Base-by-base conservation (phyloP, 2,888 invertebrate species). In the Tipula vernalis region DNA sequence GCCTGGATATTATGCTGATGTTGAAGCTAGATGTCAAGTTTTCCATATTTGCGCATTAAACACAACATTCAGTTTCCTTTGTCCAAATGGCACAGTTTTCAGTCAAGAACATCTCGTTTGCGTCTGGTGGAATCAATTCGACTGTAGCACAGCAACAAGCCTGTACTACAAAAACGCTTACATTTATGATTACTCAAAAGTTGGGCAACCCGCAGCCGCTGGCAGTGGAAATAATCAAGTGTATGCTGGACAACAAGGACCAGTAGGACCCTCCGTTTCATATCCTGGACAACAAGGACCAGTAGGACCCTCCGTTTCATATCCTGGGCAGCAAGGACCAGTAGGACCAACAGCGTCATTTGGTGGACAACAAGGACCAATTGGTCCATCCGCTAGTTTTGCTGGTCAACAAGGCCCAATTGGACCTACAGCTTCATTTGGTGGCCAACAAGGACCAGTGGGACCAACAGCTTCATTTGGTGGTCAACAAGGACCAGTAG, bases 121-220 rank as follows among this genome's bases (percentile, higher is more conserved):
- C 89, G 97, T 97, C 10, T 98, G 97, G 97, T 97, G 97, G 97
- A 96, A 96, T 90, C 96, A 96, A 90, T 97, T 97, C 89, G 96
- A 96, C 89, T 98, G 97, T 89, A 94, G 94, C 88, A 93, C 95
- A 1, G 96, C 97, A 0, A 95, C 96, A 13, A 93, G 94, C 13
- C 92, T 96, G 0, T 97, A 94, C 90, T 94, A 93, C 87, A 92
- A 97, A 86, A 98, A 98, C 90, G 95, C 95, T 86, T 95, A 96
- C 89, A 93, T 97, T 51, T 97, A 97, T 88, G 96, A 96, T 89
- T 95, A 96, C 88, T 93, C 94, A 0, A 94, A 94, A 87, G 93
- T 91, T 87, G 94, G 94, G 36, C 90, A 89, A 51, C 88, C 86
- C 86, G 89, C 89, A 84, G 87, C 87, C 36, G 86, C 89, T 39